Percentiles rank a stretch among this genome's conserved stretches.
phyloP scores from a whole-genome alignment of 2,797 vertebrate species.

The Hippopotamyrus pictus region DNA sequence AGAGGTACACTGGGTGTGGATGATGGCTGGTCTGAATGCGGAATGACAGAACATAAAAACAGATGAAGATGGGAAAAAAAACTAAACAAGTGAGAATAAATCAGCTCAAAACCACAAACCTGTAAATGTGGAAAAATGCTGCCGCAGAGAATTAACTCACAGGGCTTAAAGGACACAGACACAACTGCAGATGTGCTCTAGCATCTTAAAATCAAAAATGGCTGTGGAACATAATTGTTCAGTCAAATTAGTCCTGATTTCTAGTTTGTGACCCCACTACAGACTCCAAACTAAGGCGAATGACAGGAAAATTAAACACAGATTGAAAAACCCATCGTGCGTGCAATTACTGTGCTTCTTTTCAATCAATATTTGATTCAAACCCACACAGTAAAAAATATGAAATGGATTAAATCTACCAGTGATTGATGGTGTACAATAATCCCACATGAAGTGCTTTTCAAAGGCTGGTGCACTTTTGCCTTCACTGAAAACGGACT shows the following conservation, averaged over 20 bases:
- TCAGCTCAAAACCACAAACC: not conserved
- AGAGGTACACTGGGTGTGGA: not conserved
- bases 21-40: not conserved
- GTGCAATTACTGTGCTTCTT: not conserved
- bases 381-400: not conserved
- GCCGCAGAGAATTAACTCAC: not conserved
- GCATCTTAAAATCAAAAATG: not conserved
- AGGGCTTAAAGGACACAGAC: not conserved
- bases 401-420: not conserved
- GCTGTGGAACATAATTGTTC: not conserved
- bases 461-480: not conserved
- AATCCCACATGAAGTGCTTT: not conserved
- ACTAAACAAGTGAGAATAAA: not conserved
- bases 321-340: not conserved
- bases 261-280: slow-evolving; percentile 18
- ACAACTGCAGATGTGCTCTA: not conserved
- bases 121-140: not conserved
- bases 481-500: not conserved
- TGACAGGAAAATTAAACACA: not conserved
- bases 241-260: slow-evolving; percentile 16
- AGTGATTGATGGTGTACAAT: not conserved
- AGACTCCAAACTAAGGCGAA: not conserved
- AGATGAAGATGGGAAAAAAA: not conserved
- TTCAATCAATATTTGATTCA: not conserved
- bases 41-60: not conserved